Percentiles rank a stretch among this genome's conserved stretches.
These are phyloP conservation scores for Trichogramma dendrolimi DNA, from an alignment of 2,888 invertebrate genomes.

Conservation along the genomic window DNA sequence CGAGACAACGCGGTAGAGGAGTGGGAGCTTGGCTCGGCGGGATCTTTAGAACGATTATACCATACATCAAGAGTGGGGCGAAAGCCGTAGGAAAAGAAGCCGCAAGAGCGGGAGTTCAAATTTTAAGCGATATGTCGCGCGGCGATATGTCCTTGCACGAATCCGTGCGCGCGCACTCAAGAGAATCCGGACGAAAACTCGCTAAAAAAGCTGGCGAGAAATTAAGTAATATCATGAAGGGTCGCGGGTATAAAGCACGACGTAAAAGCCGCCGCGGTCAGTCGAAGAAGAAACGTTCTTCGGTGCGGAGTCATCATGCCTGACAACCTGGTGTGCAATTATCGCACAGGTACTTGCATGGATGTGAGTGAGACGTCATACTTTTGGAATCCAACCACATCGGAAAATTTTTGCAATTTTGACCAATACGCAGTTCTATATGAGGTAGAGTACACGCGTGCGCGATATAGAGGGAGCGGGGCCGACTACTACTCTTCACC, in stretches of 20 bases:
- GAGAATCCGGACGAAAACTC: slow-evolving; percentile 4
- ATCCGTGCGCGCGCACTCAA: not conserved
- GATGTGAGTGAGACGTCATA: too few relatives aligned
- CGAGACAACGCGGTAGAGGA: slow-evolving; percentile 13
- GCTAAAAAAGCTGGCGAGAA: slow-evolving; percentile 6
- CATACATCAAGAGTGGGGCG: not conserved
- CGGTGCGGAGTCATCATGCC: not conserved
- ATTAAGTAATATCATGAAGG: not conserved
- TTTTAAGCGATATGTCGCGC: not conserved
- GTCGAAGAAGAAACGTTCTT: not conserved
- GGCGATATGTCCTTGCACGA: not conserved
- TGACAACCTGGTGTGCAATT: too few relatives aligned
- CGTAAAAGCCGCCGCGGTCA: not conserved
- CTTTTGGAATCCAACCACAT: too few relatives aligned
- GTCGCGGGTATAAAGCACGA: slow-evolving; percentile 4
- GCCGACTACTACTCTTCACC: too few relatives aligned
- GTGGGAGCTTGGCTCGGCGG: slow-evolving; percentile 11
- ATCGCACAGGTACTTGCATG: too few relatives aligned
- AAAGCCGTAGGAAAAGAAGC: slow-evolving; percentile 9
- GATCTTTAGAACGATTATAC: not conserved
- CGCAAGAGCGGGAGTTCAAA: not conserved
- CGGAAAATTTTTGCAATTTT: too few relatives aligned
- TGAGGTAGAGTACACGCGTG: too few relatives aligned
- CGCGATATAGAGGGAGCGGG: too few relatives aligned
- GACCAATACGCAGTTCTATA: too few relatives aligned